Evolutionary conservation across 2,797 vertebrate genomes (phyloP).

Genomic region (Aselliscus stoliczkanus): DNA sequence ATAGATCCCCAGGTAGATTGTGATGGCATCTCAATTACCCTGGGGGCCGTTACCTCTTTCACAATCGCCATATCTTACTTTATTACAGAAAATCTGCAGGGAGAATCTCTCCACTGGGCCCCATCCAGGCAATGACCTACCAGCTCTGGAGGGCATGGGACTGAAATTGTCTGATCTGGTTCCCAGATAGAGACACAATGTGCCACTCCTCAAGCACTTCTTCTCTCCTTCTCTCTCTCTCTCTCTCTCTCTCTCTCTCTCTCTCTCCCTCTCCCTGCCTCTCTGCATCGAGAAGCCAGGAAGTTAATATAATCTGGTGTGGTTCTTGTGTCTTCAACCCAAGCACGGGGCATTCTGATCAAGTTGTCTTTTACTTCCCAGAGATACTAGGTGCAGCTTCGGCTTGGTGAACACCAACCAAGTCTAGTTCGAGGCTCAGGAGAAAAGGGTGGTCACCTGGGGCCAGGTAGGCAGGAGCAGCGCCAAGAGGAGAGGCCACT

Average conservation of each 20-base stretch:
- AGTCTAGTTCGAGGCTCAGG: background rate
- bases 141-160: background rate
- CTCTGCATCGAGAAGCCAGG: background rate
- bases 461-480: background rate
- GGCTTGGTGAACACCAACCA: background rate
- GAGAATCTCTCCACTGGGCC: constrained; percentile 29
- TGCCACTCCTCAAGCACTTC: background rate
- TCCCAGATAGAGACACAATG: background rate
- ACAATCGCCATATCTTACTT: background rate
- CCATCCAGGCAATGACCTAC: constrained; percentile 16
- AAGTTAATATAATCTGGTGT: background rate
- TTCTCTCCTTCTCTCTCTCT: too few relatives aligned
- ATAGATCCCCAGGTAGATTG: constrained; percentile 26
- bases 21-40: constrained; percentile 38
- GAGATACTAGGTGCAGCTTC: background rate
- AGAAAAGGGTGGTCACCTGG: background rate
- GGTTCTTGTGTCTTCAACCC: background rate
- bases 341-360: background rate
- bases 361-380: background rate
- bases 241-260: too few relatives aligned
- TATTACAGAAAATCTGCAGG: constrained; percentile 35
- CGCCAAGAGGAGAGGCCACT: accelerated
- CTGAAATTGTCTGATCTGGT: constrained; percentile 28
- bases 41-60: background rate
- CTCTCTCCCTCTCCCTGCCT: too few relatives aligned